Conservation (phyloP, 1,140 invertebrate species). For the Melipona quadrifasciata region DNA sequence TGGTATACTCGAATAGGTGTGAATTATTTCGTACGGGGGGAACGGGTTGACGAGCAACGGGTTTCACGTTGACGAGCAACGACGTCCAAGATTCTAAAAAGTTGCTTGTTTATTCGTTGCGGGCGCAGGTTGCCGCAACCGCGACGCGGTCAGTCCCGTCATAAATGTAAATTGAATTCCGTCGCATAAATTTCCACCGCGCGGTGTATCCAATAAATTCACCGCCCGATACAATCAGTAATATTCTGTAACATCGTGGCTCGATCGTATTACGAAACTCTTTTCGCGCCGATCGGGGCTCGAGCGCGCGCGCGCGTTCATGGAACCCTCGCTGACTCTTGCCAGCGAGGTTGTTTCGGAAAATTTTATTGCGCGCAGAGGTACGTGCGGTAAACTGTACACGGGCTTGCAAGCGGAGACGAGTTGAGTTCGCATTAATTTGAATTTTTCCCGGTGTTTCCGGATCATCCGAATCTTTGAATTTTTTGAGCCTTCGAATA, state of each 20-base stretch:
- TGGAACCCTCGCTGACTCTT: background rate
- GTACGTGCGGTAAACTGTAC: too few relatives aligned
- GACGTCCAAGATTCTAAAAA: conserved; percentile 30
- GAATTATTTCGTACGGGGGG: conserved; percentile 12
- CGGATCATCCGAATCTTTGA: too few relatives aligned
- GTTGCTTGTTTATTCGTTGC: conserved; percentile 28
- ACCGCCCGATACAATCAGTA: conserved; percentile 43
- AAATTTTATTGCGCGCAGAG: background rate
- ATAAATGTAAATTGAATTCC: conserved; percentile 53
- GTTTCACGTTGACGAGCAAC: conserved; percentile 24
- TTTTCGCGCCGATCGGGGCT: background rate
- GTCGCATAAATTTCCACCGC: conserved; percentile 40
- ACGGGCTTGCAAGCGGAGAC: too few relatives aligned
- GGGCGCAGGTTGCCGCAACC: conserved; percentile 20
- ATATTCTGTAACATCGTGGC: conserved; percentile 48
- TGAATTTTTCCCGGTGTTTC: too few relatives aligned
- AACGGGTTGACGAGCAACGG: background rate
- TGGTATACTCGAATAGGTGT: background rate
- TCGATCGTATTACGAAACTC: conserved; percentile 32
- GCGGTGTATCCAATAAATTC: conserved; percentile 41
- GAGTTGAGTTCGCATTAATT: too few relatives aligned
- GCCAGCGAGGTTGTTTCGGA: background rate
- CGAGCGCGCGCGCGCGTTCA: too few relatives aligned
- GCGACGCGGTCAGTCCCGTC: conserved; percentile 7
- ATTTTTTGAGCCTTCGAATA: too few relatives aligned